Conservation (phyloP, 2,797 vertebrate species). For the Cirrhinus mrigala region DNA sequence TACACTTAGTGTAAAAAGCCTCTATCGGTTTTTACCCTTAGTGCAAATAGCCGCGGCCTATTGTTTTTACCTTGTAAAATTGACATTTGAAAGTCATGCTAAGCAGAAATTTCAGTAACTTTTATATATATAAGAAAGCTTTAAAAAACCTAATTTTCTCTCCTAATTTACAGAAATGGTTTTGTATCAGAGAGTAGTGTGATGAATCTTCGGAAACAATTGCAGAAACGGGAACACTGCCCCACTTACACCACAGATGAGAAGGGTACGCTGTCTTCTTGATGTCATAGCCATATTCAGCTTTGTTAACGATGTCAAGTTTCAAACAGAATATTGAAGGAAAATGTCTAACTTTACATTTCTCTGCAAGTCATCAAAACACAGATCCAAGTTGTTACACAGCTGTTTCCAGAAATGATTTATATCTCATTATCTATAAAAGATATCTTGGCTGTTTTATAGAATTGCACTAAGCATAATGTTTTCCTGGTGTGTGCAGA, state of each 20-base stretch:
- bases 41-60: too few relatives aligned
- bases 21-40: too few relatives aligned
- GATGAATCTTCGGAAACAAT: constrained; percentile 88
- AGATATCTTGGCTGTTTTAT: constrained; percentile 9
- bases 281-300: not conserved
- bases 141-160: not conserved
- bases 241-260: constrained; percentile 89
- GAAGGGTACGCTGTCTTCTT: constrained; percentile 79
- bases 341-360: not conserved
- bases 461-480: constrained; percentile 9
- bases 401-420: constrained; percentile 29
- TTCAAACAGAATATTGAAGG: constrained; percentile 24
- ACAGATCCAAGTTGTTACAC: constrained; percentile 16
- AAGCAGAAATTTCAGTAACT: not conserved
- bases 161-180: constrained; percentile 75
- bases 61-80: not conserved
- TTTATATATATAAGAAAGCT: not conserved
- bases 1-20: too few relatives aligned
- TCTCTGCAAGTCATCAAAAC: constrained; percentile 15
- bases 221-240: constrained; percentile 83
- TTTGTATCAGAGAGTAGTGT: constrained; percentile 82
- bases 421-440: constrained; percentile 31
- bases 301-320: constrained; percentile 24
- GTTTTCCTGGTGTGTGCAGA: constrained; percentile 73
- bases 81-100: not conserved